These are phyloP conservation scores for Agrotis puta DNA, from an alignment of 2,888 invertebrate species.

Conservation along the genomic window DNA sequence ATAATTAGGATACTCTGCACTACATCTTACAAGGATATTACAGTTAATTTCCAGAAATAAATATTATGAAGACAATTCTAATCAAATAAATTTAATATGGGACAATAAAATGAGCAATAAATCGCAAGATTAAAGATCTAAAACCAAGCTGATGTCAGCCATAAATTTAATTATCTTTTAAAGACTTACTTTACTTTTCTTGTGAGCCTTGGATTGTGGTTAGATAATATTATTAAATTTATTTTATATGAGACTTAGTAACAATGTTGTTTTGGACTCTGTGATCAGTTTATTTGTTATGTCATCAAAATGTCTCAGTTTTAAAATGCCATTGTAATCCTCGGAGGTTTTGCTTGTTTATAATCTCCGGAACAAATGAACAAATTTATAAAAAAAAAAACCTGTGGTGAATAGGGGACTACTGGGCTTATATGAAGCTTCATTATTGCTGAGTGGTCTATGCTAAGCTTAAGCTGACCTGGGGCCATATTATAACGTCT, in stretches of 20 bases:
- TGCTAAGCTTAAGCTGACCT: too few species aligned
- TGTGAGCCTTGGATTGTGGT: slow-evolving; percentile 7
- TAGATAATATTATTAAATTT: neutral
- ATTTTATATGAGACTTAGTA: neutral
- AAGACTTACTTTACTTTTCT: slow-evolving; percentile 20
- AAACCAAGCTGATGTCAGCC: slow-evolving; percentile 27
- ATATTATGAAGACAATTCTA: neutral
- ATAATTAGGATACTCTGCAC: too few species aligned
- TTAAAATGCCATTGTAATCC: neutral
- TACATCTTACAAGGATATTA: too few species aligned
- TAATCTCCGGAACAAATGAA: too few species aligned
- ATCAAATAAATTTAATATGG: slow-evolving; percentile 12
- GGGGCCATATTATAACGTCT: too few species aligned
- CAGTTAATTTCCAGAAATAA: neutral
- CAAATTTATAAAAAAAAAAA: too few species aligned
- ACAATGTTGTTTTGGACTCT: neutral
- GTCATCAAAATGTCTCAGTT: neutral
- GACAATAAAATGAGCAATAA: slow-evolving; percentile 30
- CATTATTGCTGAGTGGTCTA: too few species aligned
- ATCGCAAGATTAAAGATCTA: slow-evolving; percentile 30
- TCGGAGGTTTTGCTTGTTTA: too few species aligned
- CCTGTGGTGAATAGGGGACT: too few species aligned
- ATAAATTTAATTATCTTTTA: slow-evolving; percentile 42
- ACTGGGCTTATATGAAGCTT: too few species aligned
- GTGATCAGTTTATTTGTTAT: neutral